Evolutionary conservation across 1,140 invertebrate species (phyloP), one percentile per base, ranked within the genome.

Genomic region (Hyposmocoma kahamanoa): DNA sequence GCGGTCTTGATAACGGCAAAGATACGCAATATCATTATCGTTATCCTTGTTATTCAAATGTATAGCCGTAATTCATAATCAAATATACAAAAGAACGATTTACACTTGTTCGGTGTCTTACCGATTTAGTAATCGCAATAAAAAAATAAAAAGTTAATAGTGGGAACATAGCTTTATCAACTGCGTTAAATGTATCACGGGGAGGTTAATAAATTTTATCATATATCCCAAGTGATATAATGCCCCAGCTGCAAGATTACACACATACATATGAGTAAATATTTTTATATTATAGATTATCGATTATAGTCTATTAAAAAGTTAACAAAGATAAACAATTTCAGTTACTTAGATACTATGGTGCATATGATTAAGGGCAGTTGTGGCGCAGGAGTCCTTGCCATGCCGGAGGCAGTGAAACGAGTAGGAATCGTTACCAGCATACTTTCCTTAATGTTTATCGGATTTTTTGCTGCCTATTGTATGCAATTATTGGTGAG

Each of bases 331-430:
- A n/a, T n/a, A n/a, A 21, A 61, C 56, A 56, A 64, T 71, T 83
- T 10, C 64, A 95, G 94, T 42, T 94, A 94, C 80, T 81, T 84
- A 20, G 93, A 95, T 50, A 96, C 94, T 0, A 85, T 96, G 55
- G 90, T 95, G 55, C 94, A 96, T 72, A 76, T 96, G 53, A 72
- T 96, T 15, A 96, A 96, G 67, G 94, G 93, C 18, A 96, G 95
- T 67, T 89, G 97, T 45, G 96, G 96, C 4, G 97, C 96, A 0
- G 96, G 96, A 4, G 94, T 97, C 36, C 72, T 97, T 39, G 95
- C 96, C 13, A 96, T 97, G 93, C 94, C 96, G 1, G 90, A 92
- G 65, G 95, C 96, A 0, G 92, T 97, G 54, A 87, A 86, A 39
- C 91, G 96, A 70, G 87, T 95, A 11, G 96, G 96, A 24, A 90